Percentiles rank a stretch among this genome's conserved stretches.
These are phyloP conservation scores for Andrena cerasifolii DNA, from an alignment of 1,140 invertebrate genomes.

Conservation along the genomic window DNA sequence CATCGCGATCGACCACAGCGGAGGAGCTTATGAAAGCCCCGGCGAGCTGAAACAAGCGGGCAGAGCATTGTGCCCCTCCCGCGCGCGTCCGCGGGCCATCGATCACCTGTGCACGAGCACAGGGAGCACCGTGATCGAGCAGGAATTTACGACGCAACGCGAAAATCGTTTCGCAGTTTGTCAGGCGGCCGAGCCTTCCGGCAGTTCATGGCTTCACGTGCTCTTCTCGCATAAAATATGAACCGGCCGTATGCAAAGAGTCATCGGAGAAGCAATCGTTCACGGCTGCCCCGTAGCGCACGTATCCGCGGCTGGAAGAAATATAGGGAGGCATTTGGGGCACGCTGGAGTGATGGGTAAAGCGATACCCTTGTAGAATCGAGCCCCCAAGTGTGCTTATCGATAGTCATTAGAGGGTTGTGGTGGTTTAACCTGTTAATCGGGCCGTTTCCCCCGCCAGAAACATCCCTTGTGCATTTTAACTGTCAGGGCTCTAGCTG, in stretches of 20 bases:
- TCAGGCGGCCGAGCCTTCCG: conserved; percentile 69
- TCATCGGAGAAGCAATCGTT: conserved; percentile 44
- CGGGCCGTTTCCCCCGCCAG: too few species aligned
- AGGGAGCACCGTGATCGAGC: conserved; percentile 59
- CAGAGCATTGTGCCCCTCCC: not conserved
- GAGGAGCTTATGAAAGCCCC: conserved; percentile 54
- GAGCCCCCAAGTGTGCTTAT: too few species aligned
- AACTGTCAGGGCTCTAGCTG: too few species aligned
- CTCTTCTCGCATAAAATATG: conserved; percentile 65
- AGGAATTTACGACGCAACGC: conserved; percentile 68
- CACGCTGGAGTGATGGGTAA: too few species aligned
- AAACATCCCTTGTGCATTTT: too few species aligned
- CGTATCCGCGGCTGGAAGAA: too few species aligned
- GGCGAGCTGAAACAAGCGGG: conserved; percentile 31
- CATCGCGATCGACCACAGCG: conserved; percentile 51
- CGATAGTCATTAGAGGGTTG: too few species aligned
- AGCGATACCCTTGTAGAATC: too few species aligned
- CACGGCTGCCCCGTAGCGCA: too few species aligned
- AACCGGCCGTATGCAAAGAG: conserved; percentile 61
- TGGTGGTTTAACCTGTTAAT: too few species aligned
- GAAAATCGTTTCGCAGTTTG: conserved; percentile 74
- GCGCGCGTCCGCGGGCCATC: conserved; percentile 56
- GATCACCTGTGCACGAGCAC: conserved; percentile 53
- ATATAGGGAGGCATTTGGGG: too few species aligned
- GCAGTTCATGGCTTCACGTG: conserved; percentile 61